phyloP scores from a whole-genome alignment of 2,888 invertebrate species.

The Drosophila helvetica region DNA sequence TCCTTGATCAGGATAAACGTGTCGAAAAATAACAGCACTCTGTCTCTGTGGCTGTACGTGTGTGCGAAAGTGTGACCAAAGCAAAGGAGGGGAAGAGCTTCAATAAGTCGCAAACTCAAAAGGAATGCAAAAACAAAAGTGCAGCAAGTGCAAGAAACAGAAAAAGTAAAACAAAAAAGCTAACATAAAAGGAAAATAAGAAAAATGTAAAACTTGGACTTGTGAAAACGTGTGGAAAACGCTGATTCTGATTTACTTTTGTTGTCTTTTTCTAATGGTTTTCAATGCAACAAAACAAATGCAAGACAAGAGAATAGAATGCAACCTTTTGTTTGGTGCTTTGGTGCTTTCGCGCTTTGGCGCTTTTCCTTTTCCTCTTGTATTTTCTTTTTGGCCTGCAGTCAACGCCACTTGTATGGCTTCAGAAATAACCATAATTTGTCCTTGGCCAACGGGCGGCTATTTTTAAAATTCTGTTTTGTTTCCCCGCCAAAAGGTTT shows the following conservation, averaged over 20 bases:
- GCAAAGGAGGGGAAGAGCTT: constrained; percentile 41
- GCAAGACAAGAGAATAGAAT: constrained; percentile 23
- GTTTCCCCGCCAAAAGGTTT: constrained; percentile 34
- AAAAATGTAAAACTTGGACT: constrained; percentile 49
- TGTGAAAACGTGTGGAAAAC: constrained; percentile 42
- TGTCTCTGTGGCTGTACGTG: constrained; percentile 20
- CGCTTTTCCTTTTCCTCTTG: background rate
- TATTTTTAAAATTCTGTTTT: constrained; percentile 54
- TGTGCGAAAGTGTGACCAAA: constrained; percentile 32
- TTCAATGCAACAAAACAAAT: constrained; percentile 50
- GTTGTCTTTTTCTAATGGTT: constrained; percentile 14
- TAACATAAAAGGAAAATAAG: constrained; percentile 5
- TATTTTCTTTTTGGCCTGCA: constrained; percentile 26
- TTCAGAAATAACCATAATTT: constrained; percentile 75
- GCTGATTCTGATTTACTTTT: constrained; percentile 44
- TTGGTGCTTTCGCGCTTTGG: constrained; percentile 11
- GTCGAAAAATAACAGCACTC: constrained; percentile 48
- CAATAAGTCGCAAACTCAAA: constrained; percentile 44
- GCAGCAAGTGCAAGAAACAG: constrained; percentile 30
- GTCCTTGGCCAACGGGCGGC: constrained; percentile 59
- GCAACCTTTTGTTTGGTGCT: constrained; percentile 28
- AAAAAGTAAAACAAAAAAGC: constrained; percentile 29
- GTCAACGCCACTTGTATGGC: constrained; percentile 55
- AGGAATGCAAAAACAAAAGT: constrained; percentile 22
- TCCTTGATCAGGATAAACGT: constrained; percentile 18